Percentiles rank a stretch among this genome's conserved stretches.
Evolutionary conservation across 1,140 invertebrate species (phyloP).

Genomic region (Hylaeus anthracinus): DNA sequence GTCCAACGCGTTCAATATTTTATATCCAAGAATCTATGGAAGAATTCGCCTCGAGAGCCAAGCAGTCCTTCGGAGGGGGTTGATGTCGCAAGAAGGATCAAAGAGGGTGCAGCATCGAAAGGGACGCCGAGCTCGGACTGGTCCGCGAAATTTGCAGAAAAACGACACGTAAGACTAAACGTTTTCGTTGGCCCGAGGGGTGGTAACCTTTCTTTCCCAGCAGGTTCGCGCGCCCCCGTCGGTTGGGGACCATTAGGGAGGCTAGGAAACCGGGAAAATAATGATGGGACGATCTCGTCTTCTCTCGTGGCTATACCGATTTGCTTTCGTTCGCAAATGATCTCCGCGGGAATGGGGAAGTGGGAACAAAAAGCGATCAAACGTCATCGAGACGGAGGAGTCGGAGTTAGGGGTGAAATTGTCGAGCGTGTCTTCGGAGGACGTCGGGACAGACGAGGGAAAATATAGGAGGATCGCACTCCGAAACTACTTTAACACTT

Average conservation of each 20-base stretch:
- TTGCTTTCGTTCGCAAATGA: conserved; percentile 18
- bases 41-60: too few species aligned
- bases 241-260: conserved; percentile 6
- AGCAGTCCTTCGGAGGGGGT: too few species aligned
- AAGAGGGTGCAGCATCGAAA: too few species aligned
- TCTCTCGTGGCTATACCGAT: conserved; percentile 17
- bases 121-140: not conserved
- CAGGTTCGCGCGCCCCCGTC: not conserved
- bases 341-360: not conserved
- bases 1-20: not conserved
- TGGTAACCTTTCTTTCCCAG: not conserved
- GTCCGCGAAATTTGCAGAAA: not conserved
- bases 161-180: conserved; percentile 25
- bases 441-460: too few species aligned
- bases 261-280: conserved; percentile 50
- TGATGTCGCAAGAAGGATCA: too few species aligned
- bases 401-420: too few species aligned
- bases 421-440: too few species aligned
- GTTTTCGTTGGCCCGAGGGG: conserved; percentile 25
- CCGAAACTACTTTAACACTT: not conserved
- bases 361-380: not conserved
- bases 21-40: too few species aligned
- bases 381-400: not conserved
- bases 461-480: too few species aligned
- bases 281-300: conserved; percentile 32